Conservation (phyloP, 1,140 invertebrate genomes). For the Heliconius nattereri region DNA sequence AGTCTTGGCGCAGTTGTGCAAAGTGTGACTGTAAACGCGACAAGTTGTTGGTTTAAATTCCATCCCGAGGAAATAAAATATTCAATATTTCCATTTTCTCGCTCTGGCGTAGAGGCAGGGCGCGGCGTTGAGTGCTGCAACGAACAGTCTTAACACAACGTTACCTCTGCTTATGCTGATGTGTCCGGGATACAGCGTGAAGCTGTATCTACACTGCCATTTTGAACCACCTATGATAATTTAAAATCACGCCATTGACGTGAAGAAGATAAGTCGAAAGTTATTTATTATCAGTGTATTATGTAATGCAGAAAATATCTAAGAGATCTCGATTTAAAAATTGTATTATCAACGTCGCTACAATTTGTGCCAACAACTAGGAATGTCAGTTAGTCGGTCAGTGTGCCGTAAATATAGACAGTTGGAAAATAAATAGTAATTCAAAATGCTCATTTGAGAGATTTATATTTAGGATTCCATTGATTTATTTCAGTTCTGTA, state of each 20-base stretch:
- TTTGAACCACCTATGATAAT: conserved; percentile 13
- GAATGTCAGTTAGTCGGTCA: conserved; percentile 50
- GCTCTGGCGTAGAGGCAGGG: too few relatives aligned
- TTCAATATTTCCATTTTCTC: too few relatives aligned
- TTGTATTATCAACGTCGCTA: conserved; percentile 38
- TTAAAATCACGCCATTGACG: conserved; percentile 7
- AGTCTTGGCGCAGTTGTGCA: too few relatives aligned
- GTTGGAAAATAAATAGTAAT: conserved; percentile 35
- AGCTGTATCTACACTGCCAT: too few relatives aligned
- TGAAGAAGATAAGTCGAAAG: conserved; percentile 18
- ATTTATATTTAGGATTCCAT: conserved; percentile 28
- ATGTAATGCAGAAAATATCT: conserved; percentile 33
- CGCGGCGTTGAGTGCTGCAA: too few relatives aligned
- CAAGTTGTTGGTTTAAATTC: too few relatives aligned
- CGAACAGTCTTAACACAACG: too few relatives aligned
- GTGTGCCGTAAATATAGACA: conserved; percentile 48
- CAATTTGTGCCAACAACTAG: conserved; percentile 40
- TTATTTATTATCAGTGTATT: conserved; percentile 33
- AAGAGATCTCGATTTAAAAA: conserved; percentile 32
- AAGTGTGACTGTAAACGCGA: too few relatives aligned
- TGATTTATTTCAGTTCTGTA: conserved; percentile 21
- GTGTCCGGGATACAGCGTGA: too few relatives aligned
- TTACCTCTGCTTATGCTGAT: too few relatives aligned
- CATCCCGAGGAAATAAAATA: too few relatives aligned
- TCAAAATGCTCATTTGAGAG: conserved; percentile 26